phyloP scores from a whole-genome alignment of 2,888 invertebrate species.

The Brachypalpus laphriformis region DNA sequence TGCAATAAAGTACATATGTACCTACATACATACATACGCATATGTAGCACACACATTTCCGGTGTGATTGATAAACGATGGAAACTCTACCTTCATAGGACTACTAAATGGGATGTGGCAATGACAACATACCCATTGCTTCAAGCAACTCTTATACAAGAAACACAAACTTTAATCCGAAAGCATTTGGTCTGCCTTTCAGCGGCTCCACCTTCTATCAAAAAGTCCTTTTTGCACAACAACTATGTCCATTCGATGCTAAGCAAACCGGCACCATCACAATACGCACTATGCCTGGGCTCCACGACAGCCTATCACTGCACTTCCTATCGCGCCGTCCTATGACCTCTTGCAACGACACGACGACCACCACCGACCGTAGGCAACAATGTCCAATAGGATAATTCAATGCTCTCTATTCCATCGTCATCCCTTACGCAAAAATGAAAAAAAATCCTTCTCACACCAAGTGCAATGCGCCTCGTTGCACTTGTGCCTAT shows the following conservation, averaged over 20 bases:
- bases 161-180: no score
- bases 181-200: neutral
- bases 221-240: neutral
- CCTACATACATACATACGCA: neutral
- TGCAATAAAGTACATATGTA: neutral
- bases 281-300: neutral
- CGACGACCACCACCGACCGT: slow-evolving; percentile 6
- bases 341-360: slow-evolving; percentile 26
- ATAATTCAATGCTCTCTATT: slow-evolving; percentile 24
- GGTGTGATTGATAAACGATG: neutral
- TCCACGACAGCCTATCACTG: slow-evolving; percentile 23
- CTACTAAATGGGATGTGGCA: neutral
- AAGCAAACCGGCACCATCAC: neutral
- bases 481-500: slow-evolving; percentile 63
- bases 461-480: slow-evolving; percentile 46
- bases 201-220: slow-evolving; percentile 23
- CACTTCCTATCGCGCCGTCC: slow-evolving; percentile 7
- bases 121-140: neutral
- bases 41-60: neutral
- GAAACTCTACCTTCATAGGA: neutral
- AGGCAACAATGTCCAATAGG: slow-evolving; percentile 57
- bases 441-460: slow-evolving; percentile 24
- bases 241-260: neutral
- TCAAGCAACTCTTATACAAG: no score
- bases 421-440: slow-evolving; percentile 29